These are phyloP conservation scores for Conus canariensis DNA, from an alignment of 2,888 invertebrate genomes.

Conservation along the genomic window DNA sequence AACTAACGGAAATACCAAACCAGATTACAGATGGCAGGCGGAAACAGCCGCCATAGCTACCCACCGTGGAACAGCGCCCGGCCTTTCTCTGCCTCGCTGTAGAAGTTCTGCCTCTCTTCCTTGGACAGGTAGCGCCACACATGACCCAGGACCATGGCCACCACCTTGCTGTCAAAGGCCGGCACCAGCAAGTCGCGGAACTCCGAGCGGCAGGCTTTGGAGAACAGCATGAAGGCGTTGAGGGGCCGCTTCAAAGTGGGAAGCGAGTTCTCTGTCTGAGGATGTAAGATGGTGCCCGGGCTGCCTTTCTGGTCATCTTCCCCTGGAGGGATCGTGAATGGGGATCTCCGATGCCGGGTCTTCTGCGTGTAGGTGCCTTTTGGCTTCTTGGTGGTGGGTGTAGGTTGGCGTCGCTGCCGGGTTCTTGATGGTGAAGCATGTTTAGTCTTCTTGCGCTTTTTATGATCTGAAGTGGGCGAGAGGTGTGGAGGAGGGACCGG, in stretches of 20 bases:
- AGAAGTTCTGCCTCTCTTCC: slow-evolving; percentile 22
- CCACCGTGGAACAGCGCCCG: background rate
- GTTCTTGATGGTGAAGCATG: background rate
- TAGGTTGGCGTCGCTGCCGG: background rate
- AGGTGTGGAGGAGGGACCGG: background rate
- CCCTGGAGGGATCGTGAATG: background rate
- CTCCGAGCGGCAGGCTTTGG: slow-evolving; percentile 22
- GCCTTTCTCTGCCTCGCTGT: slow-evolving; percentile 5
- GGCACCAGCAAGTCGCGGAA: slow-evolving; percentile 7
- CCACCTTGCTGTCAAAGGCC: background rate
- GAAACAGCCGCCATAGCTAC: background rate
- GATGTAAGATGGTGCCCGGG: background rate
- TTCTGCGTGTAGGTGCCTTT: background rate
- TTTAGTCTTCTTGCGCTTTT: slow-evolving; percentile 21
- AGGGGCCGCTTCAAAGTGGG: background rate
- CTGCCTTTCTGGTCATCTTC: background rate
- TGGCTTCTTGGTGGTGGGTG: background rate
- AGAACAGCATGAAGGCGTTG: slow-evolving; percentile 36
- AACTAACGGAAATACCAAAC: too few species aligned
- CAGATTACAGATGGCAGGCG: too few species aligned
- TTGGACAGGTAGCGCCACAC: slow-evolving; percentile 37
- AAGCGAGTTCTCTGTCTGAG: background rate
- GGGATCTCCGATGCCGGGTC: background rate
- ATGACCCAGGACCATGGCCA: slow-evolving; percentile 24
- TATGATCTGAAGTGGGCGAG: background rate